Base-by-base conservation (phyloP, 2,113 vertebrate genomes). In the Axis porcinus region DNA sequence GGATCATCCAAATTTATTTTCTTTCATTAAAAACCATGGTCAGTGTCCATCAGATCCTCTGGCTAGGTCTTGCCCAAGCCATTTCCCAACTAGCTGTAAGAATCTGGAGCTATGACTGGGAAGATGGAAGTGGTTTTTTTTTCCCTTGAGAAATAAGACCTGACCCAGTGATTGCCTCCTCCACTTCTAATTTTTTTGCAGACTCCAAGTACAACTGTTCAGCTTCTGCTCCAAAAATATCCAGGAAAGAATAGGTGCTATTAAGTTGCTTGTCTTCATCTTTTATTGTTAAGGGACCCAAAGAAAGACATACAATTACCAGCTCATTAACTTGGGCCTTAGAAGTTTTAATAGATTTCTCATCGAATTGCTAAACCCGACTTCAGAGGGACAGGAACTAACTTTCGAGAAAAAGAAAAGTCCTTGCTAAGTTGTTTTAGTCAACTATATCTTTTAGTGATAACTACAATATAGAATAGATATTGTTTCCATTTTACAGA, bases 221-320 rank as follows among this genome's bases (percentile, higher is more conserved):
- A 55, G 87, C 74, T 92, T 67, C 82, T 85, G 55, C 54, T 67
- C 91, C 96, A 94, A 97, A 97, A 96, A 91, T 97, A 97, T 36
- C 93, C 82, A 81, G 30, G 93, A 86, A 94, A 93, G 91, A 95
- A 93, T 74, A 97, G 86, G 90, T 94, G 17, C n/a, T 88, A 43
- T 89, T 97, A 96, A 93, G 55, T 91, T 76, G 6, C 82, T 93
- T 83, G 40, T 94, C 95, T 96, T 88, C n/a, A 12, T 89, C 91
- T 83, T 86, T 92, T 86, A 57, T 82, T 74, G 17, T 87, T 62
- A 54, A 91, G 43, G 40, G 55, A 7, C 86, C 76, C 52, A 25
- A 85, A 95, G 83, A 96, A 97, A 97, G 78, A 87, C 85, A 43
- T 83, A 64, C 45, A 97, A 58, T 96, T 89, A 96, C 79, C 33